phyloP scores from a whole-genome alignment of 2,797 vertebrate species.

The Anguilla pacifica region DNA sequence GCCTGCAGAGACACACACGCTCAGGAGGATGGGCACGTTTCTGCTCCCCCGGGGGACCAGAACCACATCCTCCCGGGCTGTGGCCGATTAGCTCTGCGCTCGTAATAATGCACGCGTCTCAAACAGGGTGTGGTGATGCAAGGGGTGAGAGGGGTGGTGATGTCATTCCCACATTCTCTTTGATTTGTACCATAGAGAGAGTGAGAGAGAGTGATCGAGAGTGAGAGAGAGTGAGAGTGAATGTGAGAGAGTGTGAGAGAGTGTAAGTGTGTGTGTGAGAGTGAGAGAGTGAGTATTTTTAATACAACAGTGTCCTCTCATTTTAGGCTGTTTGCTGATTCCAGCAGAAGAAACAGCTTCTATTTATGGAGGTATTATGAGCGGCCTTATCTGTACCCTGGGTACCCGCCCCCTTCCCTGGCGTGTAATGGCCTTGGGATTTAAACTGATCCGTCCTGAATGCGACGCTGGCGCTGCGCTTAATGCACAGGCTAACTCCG shows the following conservation, averaged over 20 bases:
- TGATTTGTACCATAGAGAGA: constrained; percentile 24
- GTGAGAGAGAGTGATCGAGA: too few species aligned
- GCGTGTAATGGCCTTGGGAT: constrained; percentile 51
- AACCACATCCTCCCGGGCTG: constrained; percentile 46
- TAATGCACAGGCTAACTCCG: constrained; percentile 44
- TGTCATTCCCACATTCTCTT: constrained; percentile 35
- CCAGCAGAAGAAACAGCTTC: constrained; percentile 62
- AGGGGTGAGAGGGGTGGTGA: constrained; percentile 40
- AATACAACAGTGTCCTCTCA: constrained; percentile 37
- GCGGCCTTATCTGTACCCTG: not conserved
- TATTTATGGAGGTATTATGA: constrained; percentile 55
- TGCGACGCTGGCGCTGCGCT: constrained; percentile 39
- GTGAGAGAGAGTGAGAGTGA: too few species aligned
- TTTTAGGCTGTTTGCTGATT: constrained; percentile 57
- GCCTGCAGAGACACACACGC: constrained; percentile 5
- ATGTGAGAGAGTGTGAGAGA: too few species aligned
- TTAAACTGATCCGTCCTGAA: constrained; percentile 50
- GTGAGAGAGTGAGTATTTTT: not conserved
- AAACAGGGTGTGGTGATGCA: constrained; percentile 48
- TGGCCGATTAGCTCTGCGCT: constrained; percentile 62
- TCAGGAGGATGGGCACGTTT: constrained; percentile 49
- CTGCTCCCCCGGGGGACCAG: constrained; percentile 41
- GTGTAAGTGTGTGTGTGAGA: too few species aligned
- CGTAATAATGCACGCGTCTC: constrained; percentile 71
- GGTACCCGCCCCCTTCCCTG: constrained; percentile 47